Evolutionary conservation across 2,888 invertebrate genomes (phyloP), one percentile per base, ranked within the genome.

Genomic region (Pyrocoelia pectoralis): DNA sequence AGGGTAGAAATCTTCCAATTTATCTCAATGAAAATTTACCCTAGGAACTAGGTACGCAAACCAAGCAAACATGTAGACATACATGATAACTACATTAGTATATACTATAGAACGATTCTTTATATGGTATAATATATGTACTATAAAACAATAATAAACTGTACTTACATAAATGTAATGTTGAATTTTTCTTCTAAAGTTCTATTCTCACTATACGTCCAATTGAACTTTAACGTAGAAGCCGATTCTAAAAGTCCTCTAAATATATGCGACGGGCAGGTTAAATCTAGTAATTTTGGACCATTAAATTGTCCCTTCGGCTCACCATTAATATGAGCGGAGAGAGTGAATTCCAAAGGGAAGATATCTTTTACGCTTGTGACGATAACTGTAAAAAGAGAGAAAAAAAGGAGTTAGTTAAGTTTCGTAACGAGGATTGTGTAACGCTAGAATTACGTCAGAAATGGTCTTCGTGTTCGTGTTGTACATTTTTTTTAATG

Each of bases 101-200:
- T n/a, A n/a, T n/a, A n/a, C n/a, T n/a, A n/a, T n/a, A n/a, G n/a
- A n/a, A n/a, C n/a, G n/a, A n/a, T n/a, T n/a, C n/a, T n/a, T n/a
- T n/a, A n/a, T n/a, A n/a, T n/a, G n/a, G n/a, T n/a, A n/a, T n/a
- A n/a, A n/a, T n/a, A n/a, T n/a, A n/a, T n/a, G n/a, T n/a, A n/a
- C n/a, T n/a, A n/a, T n/a, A 54, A 59, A 49, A 49, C 49, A 61
- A 61, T 18, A 17, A 17, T 17, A 46, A 46, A 46, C 8, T 4
- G n/a, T 66, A 78, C 80, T 79, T 73, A 77, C 78, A 69, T 68
- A 69, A 78, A 76, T 17, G 74, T 75, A 38, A 77, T 54, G 68
- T 77, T 77, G 17, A 69, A 64, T 61, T 67, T 70, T 38, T 64
- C 67, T 58, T 70, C 61, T 12, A 73, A 67, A 12, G 65, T 65